phyloP scores from a whole-genome alignment of 2,888 invertebrate species.

The Lypha dubia region DNA sequence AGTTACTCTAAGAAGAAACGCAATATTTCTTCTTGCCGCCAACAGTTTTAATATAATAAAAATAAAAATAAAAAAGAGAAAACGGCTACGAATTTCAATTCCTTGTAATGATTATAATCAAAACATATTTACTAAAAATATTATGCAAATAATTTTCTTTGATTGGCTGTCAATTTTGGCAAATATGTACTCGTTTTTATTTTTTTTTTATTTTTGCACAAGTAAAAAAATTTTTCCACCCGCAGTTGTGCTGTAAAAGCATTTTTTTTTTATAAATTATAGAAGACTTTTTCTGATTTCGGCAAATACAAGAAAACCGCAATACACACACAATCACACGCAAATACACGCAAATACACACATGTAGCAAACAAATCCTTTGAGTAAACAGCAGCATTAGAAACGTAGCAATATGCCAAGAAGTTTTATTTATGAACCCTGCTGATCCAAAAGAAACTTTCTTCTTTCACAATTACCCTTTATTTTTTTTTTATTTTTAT shows the following conservation, averaged over 20 bases:
- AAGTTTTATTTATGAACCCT: constrained; percentile 69
- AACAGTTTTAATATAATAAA: constrained; percentile 7
- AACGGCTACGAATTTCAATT: constrained; percentile 65
- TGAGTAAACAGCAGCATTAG: constrained; percentile 59
- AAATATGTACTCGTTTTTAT: constrained; percentile 58
- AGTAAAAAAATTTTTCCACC: constrained; percentile 50
- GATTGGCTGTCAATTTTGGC: constrained; percentile 73
- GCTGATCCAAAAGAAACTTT: constrained; percentile 11
- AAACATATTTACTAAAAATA: constrained; percentile 72
- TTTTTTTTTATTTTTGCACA: constrained; percentile 71
- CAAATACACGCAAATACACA: constrained; percentile 42
- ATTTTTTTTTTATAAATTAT: constrained; percentile 68
- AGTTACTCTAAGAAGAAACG: neutral
- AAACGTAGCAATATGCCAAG: constrained; percentile 75
- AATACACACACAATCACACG: constrained; percentile 44
- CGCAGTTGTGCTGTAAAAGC: constrained; percentile 19
- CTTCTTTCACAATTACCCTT: constrained; percentile 73
- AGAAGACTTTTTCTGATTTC: constrained; percentile 58
- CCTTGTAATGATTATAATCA: constrained; percentile 70
- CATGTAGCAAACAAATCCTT: constrained; percentile 52
- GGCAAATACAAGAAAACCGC: constrained; percentile 60
- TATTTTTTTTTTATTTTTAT: constrained; percentile 37
- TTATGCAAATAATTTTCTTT: constrained; percentile 73
- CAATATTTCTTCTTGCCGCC: neutral
- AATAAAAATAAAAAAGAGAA: constrained; percentile 7